Base-by-base conservation (phyloP, 2,797 vertebrate genomes). In the Spinibarbus caldwelli region DNA sequence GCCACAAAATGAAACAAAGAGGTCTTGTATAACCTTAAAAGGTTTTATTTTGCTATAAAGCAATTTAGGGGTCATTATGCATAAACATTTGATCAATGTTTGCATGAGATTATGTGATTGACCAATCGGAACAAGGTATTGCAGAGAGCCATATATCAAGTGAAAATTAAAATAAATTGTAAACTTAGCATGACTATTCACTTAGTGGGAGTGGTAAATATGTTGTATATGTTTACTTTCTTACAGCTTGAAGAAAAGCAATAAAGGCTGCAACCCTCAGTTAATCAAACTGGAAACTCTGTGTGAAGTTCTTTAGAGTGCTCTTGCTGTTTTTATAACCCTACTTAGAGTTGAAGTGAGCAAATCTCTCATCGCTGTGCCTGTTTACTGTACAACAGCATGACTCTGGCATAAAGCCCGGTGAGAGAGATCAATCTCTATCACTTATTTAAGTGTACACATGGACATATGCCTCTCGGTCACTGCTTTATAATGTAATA, bases 361-460 rank as follows among this genome's bases (percentile, higher is more conserved):
- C 66, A 78, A 71, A 71, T 52, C 41, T 82, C 38, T 86, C 80
- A 68, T 86, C 71, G 31, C 84, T 66, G 79, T 75, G 57, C 23
- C 78, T 86, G 84, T 75, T 86, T 76, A 86, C 78, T 86, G 71
- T 82, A 86, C 45, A 86, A 52, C 78, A 82, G 59, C 84, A 82
- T 68, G 79, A 62, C 12, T 72, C 17, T 79, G 80, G 43, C 68
- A 78, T 64, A 75, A 78, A 62, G 45, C 67, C 68, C 5, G 19
- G 67, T 52, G 57, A 80, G 59, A 76, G 45, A 86, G 36, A 64
- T 64, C 66, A 41, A 41, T 80, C 59, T 66, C 19, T 73, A 52
- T 66, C 36, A n/a, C 38, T 52, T 73, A 41, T 64, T 62, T 21
- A 54, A 64, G 36, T 15, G 59, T 83, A 45, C 41, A 62, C 68